Evolutionary conservation across 2,113 vertebrate genomes (phyloP), one percentile per base, ranked within the genome.

Genomic region (Aramus guarauna): DNA sequence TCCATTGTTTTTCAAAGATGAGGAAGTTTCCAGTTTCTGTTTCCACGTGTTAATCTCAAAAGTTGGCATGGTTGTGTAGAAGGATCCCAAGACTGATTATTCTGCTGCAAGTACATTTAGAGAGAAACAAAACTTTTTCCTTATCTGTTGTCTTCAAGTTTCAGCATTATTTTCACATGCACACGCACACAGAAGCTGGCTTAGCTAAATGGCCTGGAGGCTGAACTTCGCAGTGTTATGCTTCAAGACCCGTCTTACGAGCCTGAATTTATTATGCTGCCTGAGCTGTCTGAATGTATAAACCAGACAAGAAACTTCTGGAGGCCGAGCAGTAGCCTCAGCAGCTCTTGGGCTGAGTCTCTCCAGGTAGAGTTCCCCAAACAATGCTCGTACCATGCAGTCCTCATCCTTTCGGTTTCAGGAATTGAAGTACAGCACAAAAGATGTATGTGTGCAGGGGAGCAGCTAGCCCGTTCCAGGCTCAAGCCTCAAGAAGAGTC

Each of bases 241-340:
- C 83, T 88, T 92, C 32, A 23, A 85, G 74, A 88, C 74, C 66
- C 2, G 37, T 81, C 74, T 69, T 93, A 83, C 53, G 3, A 95
- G 88, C 72, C 83, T 87, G 47, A 64, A 77, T 79, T 91, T 74
- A 80, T 88, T 88, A 41, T 32, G 43, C 79, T 88, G 75, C 69
- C 68, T 78, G 72, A 89, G 47, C 75, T 94, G 47, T 73, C 72
- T 83, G 64, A 88, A 86, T 13, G 3, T 62, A 67, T 63, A 84
- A 83, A 39, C 50, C 63, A 90, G 63, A 63, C 67, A 92, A 90
- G 88, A 93, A 95, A 76, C 56, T 93, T 94, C 32, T 93, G 83
- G 73, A 89, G n/a, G 60, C 80, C 2, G 8, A 85, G 59, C 15
- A 5, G 29, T 47, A 60, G 50, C 20, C 59, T 71, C n/a, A 34